A percentile compares a stretch with the other conserved stretches of the same genome.
These are phyloP conservation scores for Nycticryphes semicollaris DNA, from an alignment of 2,113 vertebrate species.

Conservation along the genomic window DNA sequence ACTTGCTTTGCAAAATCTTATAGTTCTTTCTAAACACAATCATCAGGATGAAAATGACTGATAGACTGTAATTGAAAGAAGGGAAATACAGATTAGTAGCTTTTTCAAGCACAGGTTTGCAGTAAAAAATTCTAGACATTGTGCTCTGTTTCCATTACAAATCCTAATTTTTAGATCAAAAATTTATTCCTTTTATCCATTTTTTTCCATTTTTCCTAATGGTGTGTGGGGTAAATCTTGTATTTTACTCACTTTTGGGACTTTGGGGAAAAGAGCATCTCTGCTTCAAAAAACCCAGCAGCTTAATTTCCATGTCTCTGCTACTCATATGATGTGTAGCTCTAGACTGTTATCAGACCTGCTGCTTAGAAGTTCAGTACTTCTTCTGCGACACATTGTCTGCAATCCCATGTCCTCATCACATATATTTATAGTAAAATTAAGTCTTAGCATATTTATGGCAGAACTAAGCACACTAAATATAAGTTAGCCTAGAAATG, in stretches of 20 bases:
- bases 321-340: fast-evolving
- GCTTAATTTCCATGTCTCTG: neutral
- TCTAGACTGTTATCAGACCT: neutral
- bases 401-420: neutral
- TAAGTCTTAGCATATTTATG: neutral
- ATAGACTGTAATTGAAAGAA: neutral
- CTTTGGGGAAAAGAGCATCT: neutral
- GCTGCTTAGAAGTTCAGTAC: neutral
- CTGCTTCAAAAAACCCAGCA: neutral
- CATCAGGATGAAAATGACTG: neutral
- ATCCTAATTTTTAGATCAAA: neutral
- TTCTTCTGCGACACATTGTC: neutral
- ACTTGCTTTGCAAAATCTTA: neutral
- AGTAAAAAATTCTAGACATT: neutral
- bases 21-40: neutral
- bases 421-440: neutral
- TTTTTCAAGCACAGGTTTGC: neutral
- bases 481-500: neutral
- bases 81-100: neutral
- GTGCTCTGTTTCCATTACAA: neutral
- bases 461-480: neutral
- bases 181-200: neutral
- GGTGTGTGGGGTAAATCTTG: neutral
- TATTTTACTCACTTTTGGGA: neutral
- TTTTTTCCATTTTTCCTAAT: neutral